These are phyloP conservation scores for Cuculus canorus DNA, from an alignment of 2,797 vertebrate species.

Conservation along the genomic window DNA sequence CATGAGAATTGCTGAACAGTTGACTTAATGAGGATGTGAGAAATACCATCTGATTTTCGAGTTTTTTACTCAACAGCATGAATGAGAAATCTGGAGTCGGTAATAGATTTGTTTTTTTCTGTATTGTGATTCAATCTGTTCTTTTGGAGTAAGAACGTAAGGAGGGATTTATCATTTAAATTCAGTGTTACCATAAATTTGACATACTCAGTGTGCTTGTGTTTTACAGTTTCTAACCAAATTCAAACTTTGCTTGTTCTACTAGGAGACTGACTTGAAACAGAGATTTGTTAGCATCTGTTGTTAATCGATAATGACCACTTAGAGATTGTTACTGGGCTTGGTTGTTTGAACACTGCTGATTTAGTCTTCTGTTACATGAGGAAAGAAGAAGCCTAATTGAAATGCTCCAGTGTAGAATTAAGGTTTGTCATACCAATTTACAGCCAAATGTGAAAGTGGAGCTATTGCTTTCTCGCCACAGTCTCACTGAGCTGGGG, in stretches of 20 bases:
- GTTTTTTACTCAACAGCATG: not conserved
- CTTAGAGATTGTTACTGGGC: not conserved
- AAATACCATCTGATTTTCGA: not conserved
- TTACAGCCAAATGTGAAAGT: not conserved
- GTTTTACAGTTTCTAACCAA: not conserved
- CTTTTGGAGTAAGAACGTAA: not conserved
- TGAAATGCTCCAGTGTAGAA: not conserved
- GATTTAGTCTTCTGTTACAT: not conserved
- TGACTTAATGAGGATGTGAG: not conserved
- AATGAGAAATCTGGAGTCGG: not conserved
- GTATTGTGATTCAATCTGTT: not conserved
- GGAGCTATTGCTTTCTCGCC: not conserved
- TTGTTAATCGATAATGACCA: not conserved
- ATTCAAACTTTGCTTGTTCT: not conserved
- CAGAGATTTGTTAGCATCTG: not conserved
- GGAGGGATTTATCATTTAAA: not conserved
- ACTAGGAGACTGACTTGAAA: not conserved
- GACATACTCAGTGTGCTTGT: not conserved
- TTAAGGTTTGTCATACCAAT: not conserved
- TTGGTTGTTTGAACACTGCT: not conserved
- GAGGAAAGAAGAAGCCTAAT: not conserved
- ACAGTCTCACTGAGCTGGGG: not conserved
- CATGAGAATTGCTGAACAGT: not conserved
- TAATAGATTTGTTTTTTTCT: not conserved
- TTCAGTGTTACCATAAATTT: not conserved